A percentile compares a stretch with the other conserved stretches of the same genome.
Evolutionary conservation across 2,888 invertebrate species (phyloP).

Genomic region (Anodontia alba): DNA sequence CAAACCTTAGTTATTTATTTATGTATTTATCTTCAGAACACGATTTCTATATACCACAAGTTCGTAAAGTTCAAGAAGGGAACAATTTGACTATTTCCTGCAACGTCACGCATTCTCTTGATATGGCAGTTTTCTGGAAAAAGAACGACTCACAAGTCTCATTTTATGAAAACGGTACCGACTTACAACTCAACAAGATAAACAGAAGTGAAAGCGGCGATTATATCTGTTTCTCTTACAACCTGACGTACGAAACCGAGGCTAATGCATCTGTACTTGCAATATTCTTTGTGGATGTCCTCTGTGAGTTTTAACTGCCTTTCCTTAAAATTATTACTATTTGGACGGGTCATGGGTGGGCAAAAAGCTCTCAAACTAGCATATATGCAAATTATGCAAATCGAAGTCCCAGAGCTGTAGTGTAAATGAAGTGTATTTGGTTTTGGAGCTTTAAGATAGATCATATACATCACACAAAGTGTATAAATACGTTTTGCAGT

Average conservation of each 20-base stretch:
- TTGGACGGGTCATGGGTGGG: too few relatives aligned
- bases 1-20: too few relatives aligned
- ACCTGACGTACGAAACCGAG: neutral
- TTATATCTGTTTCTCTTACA: neutral
- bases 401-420: too few relatives aligned
- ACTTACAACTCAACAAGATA: neutral
- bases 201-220: neutral
- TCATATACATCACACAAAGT: too few relatives aligned
- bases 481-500: too few relatives aligned
- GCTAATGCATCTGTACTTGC: neutral
- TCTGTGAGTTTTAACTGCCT: neutral
- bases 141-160: neutral
- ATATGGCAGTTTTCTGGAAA: neutral
- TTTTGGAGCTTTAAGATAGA: too few relatives aligned
- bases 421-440: too few relatives aligned
- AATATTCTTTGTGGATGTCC: neutral
- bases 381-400: too few relatives aligned
- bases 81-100: neutral
- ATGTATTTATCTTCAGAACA: too few relatives aligned
- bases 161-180: neutral
- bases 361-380: too few relatives aligned
- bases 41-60: too few relatives aligned
- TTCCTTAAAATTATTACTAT: too few relatives aligned
- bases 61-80: neutral
- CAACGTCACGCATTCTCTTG: neutral